Conservation (phyloP, 2,113 vertebrate genomes). For the Elachura formosa region DNA sequence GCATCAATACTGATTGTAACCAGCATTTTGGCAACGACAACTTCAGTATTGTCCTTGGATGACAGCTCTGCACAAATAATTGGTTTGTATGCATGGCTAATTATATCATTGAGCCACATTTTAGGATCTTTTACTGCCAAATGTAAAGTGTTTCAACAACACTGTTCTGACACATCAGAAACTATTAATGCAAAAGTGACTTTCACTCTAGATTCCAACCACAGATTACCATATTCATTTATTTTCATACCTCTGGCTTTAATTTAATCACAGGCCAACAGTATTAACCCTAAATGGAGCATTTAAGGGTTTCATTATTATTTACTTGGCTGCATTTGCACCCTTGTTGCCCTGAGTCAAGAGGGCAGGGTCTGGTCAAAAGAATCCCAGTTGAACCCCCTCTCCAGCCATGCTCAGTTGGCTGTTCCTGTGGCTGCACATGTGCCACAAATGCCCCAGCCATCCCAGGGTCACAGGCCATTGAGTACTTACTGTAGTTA, state of each 20-base stretch:
- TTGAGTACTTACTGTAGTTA: too few relatives aligned
- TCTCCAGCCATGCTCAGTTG: neutral
- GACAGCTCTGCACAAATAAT: constrained; percentile 39
- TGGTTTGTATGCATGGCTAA: constrained; percentile 38
- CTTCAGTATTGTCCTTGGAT: constrained; percentile 15
- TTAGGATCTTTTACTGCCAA: neutral
- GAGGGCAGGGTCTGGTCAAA: neutral
- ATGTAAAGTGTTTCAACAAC: neutral
- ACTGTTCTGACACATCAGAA: neutral
- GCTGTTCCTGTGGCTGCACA: neutral
- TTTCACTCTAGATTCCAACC: neutral
- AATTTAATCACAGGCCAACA: neutral
- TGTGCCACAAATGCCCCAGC: neutral
- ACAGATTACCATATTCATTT: neutral
- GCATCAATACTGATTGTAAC: neutral
- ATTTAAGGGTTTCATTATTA: neutral
- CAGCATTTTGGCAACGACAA: neutral
- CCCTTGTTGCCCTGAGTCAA: fast-evolving
- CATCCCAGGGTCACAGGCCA: neutral
- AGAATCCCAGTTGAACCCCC: neutral
- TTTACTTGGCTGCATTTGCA: neutral
- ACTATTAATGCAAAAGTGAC: neutral
- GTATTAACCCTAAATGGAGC: neutral
- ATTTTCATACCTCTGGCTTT: neutral
- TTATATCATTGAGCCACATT: neutral